phyloP scores from a whole-genome alignment of 2,797 vertebrate species.

The Sciaenops ocellatus region DNA sequence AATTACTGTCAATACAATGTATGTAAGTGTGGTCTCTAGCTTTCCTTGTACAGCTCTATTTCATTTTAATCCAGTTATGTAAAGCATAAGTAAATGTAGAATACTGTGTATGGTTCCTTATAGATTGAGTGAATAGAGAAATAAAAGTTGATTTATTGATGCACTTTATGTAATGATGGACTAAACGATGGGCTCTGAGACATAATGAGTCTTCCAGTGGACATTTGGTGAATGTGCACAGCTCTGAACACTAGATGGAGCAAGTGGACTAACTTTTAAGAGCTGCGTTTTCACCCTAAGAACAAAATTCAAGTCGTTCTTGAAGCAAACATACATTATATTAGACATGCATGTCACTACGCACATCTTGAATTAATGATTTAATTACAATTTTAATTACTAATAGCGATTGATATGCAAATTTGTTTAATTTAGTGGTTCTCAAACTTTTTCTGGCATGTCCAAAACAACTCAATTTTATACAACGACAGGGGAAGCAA shows the following conservation, averaged over 20 bases:
- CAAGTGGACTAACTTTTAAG: constrained; percentile 25
- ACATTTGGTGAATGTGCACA: background rate
- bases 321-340: background rate
- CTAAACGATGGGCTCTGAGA: background rate
- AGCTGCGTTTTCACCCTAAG: background rate
- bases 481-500: no score
- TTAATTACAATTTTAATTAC: background rate
- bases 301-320: background rate
- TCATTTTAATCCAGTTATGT: background rate
- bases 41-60: background rate
- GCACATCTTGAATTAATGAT: background rate
- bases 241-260: constrained; percentile 77
- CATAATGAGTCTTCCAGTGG: background rate
- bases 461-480: no score
- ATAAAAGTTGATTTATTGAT: constrained; percentile 4
- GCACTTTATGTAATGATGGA: background rate
- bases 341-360: background rate
- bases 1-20: background rate
- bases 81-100: background rate
- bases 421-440: no score
- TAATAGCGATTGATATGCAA: no score
- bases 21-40: background rate
- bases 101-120: background rate
- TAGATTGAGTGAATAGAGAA: background rate
- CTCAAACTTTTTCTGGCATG: no score